A percentile compares a stretch with the other conserved stretches of the same genome.
These are phyloP conservation scores for Puntigrus tetrazona DNA, from an alignment of 2,113 vertebrate species.

Conservation along the genomic window DNA sequence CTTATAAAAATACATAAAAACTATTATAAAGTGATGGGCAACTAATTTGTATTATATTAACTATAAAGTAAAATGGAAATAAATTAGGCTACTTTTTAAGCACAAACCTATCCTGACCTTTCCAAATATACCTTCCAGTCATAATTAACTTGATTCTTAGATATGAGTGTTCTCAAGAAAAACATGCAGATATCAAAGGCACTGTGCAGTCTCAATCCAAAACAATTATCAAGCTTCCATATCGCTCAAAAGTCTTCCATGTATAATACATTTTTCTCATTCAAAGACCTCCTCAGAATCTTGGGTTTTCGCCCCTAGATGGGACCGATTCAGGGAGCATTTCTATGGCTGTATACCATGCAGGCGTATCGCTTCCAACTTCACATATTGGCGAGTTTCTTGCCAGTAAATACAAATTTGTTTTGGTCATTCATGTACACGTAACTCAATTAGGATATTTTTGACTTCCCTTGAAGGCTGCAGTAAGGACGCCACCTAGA, in stretches of 20 bases:
- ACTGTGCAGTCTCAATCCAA: background rate
- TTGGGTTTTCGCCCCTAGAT: background rate
- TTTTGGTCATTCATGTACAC: background rate
- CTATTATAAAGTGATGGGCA: background rate
- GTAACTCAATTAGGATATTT: background rate
- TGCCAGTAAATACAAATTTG: background rate
- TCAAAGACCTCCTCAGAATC: too few species aligned
- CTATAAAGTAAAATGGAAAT: constrained; percentile 1
- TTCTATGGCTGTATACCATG: too few species aligned
- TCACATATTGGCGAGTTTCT: background rate
- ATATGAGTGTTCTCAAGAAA: background rate
- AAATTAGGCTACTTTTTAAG: background rate
- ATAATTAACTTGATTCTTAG: constrained; percentile 28
- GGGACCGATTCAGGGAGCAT: background rate
- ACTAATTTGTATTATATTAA: background rate
- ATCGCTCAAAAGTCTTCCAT: too few species aligned
- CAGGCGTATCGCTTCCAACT: background rate
- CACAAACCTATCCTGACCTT: constrained; percentile 5
- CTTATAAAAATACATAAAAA: too few species aligned
- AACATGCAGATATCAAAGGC: constrained; percentile 9
- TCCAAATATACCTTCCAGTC: constrained; percentile 18
- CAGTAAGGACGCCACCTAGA: background rate
- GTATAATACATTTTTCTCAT: too few species aligned
- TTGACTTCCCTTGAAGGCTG: background rate
- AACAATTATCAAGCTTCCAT: constrained; percentile 9